Base-by-base conservation (phyloP, 1,140 invertebrate species). In the Eubasilissa regina region DNA sequence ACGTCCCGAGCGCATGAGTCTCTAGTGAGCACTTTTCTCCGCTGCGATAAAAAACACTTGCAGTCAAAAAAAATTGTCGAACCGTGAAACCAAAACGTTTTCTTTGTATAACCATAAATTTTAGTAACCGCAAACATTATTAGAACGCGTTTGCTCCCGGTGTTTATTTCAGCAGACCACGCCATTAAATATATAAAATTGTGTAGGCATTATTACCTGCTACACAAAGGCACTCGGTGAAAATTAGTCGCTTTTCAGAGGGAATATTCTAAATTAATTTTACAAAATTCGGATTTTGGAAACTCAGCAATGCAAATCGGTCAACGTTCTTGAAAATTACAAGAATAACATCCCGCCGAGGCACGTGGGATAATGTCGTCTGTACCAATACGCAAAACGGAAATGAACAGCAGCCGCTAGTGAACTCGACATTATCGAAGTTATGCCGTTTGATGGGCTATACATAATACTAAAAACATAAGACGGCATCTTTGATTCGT, bases 1-100 rank as follows among this genome's bases (percentile, higher is more conserved):
- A 51, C n/a, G n/a, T 51, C 11, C 9, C 11, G 11, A 51, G 3
- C 11, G 11, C 48, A 51, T 1, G n/a, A 13, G 9, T 51, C 3
- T 4, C 25, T 6, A 35, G 25, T 3, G 48, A 1, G 8, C 48
- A 51, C 11, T 51, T 51, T 51, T 13, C n/a, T 51, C 3, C 48
- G n/a, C 11, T 12, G 11, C 11, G 11, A 13, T 51, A 51, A 51
- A 51, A 51, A 51, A 51, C 48, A 51, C n/a, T n/a, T n/a, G 11
- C 48, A 51, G 1, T 1, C n/a, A 51, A 51, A 51, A 51, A 51
- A 51, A 51, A 51, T 15, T 51, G n/a, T 51, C 8, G 48, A 51
- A 51, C 48, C 48, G 48, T 51, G 48, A 51, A 51, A 51, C 48
- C 48, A 51, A 51, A 51, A 13, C 48, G 48, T 51, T 51, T 51